Conservation (phyloP, 1,140 invertebrate genomes). For the Notospermus geniculatus region DNA sequence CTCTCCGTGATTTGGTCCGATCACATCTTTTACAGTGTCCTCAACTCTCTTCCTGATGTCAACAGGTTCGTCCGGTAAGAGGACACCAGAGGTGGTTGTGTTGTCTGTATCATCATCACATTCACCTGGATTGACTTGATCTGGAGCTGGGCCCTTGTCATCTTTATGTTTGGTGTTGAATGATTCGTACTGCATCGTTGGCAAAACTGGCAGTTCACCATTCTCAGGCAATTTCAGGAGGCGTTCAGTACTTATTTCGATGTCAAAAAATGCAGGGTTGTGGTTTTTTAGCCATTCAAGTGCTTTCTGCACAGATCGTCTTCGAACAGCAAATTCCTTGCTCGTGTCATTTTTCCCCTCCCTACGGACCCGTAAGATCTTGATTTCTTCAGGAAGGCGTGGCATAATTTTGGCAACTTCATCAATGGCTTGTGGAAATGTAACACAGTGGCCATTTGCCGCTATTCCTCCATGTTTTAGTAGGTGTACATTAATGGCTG, state of each 20-base stretch:
- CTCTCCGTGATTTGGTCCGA: neutral
- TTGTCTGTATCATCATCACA: neutral
- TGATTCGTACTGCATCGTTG: neutral
- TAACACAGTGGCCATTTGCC: neutral
- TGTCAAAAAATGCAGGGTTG: neutral
- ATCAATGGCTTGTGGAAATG: constrained; percentile 2
- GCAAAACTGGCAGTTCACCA: neutral
- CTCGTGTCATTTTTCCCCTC: neutral
- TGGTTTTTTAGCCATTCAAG: neutral
- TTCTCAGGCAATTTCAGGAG: neutral
- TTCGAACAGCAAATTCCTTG: constrained; percentile 4
- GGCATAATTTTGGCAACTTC: neutral
- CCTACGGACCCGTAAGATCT: neutral
- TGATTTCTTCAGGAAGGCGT: constrained; percentile 1
- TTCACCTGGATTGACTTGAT: neutral
- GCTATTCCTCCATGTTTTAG: neutral
- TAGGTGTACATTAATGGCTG: neutral
- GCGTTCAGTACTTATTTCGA: neutral
- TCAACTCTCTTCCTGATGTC: neutral
- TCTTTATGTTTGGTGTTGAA: neutral
- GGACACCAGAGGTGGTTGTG: neutral
- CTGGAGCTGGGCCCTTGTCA: constrained; percentile 6
- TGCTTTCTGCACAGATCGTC: neutral
- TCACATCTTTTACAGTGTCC: neutral
- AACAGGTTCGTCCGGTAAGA: neutral